phyloP scores from a whole-genome alignment of 2,888 invertebrate species.

The Parapristionchus giblindavisi region DNA sequence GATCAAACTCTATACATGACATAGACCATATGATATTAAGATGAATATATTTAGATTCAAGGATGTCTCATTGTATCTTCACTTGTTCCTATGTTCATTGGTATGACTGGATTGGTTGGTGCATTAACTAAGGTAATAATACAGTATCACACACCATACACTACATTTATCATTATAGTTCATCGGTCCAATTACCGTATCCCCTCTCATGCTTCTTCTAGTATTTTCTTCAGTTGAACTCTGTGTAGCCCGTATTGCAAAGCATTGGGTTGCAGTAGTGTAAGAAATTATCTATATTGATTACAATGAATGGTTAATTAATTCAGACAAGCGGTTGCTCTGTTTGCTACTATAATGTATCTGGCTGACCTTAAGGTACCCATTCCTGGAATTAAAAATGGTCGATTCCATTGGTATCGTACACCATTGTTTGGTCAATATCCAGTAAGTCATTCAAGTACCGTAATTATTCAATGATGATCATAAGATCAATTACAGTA shows the following conservation, averaged over 20 bases:
- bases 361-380: conserved; percentile 63
- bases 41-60: conserved; percentile 57
- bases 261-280: conserved; percentile 67
- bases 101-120: conserved; percentile 65
- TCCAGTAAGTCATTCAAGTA: conserved; percentile 54
- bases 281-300: conserved; percentile 32
- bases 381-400: conserved; percentile 57
- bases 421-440: conserved; percentile 66
- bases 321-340: conserved; percentile 60
- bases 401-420: conserved; percentile 58
- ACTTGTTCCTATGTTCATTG: conserved; percentile 66
- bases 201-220: conserved; percentile 64
- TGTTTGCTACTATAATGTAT: conserved; percentile 66
- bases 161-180: conserved; percentile 34
- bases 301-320: not conserved
- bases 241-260: conserved; percentile 59
- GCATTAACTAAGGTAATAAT: conserved; percentile 59
- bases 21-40: no score
- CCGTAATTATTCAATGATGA: not conserved
- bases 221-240: conserved; percentile 63
- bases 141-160: not conserved
- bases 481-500: conserved; percentile 51
- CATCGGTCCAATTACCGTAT: conserved; percentile 61
- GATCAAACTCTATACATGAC: no score
- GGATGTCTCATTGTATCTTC: conserved; percentile 65